A percentile compares a stretch with the other conserved stretches of the same genome.
phyloP scores from a whole-genome alignment of 2,888 invertebrate genomes.

The Fragum fragum region DNA sequence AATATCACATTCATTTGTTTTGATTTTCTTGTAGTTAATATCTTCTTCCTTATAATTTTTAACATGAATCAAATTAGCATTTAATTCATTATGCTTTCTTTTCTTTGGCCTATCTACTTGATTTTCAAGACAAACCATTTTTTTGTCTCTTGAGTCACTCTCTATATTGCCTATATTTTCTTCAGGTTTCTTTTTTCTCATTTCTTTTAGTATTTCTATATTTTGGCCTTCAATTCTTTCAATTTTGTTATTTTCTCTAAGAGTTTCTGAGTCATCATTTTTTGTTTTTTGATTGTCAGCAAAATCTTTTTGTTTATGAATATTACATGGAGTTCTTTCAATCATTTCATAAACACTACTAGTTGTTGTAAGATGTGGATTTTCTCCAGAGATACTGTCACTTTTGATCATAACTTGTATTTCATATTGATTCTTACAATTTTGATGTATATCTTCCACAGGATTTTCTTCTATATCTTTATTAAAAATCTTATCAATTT shows the following conservation, averaged over 20 bases:
- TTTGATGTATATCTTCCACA: too few species aligned
- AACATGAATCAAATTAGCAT: not conserved
- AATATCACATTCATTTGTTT: not conserved
- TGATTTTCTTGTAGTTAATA: not conserved
- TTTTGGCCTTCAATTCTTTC: not conserved
- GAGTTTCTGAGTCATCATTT: not conserved
- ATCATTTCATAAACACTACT: too few species aligned
- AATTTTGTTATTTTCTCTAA: not conserved
- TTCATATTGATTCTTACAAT: too few species aligned
- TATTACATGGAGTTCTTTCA: too few species aligned
- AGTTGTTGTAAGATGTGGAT: too few species aligned
- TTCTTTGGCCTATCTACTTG: not conserved
- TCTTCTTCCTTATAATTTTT: not conserved
- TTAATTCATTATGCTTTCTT: slow-evolving; percentile 2
- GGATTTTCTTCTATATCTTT: too few species aligned
- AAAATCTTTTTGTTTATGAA: too few species aligned
- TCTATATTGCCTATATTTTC: not conserved
- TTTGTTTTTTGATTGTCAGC: too few species aligned
- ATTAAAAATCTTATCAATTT: too few species aligned
- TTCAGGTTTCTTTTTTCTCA: not conserved
- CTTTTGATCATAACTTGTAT: too few species aligned
- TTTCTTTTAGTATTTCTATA: slow-evolving; percentile 2
- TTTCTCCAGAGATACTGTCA: too few species aligned
- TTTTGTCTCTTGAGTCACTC: too few species aligned
- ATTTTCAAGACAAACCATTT: not conserved